Percentiles rank a stretch among this genome's conserved stretches.
Evolutionary conservation across 2,797 vertebrate genomes (phyloP).

Genomic region (Sebastes kiyomatsui): DNA sequence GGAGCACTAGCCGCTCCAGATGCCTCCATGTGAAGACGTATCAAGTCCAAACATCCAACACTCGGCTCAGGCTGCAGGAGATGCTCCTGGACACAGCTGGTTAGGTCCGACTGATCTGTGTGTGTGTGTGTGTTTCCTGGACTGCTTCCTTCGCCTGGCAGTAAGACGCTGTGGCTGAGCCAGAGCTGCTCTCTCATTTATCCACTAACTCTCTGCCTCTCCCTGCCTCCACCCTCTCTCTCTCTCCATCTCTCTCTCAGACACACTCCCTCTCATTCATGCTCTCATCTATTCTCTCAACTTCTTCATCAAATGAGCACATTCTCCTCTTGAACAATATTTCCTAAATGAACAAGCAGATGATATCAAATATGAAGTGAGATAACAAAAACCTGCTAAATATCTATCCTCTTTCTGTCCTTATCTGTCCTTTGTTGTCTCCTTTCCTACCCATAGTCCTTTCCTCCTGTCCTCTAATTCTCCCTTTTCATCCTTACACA

Average conservation of each 20-base stretch:
- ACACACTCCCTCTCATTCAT: slow-evolving; percentile 16
- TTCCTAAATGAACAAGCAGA: neutral
- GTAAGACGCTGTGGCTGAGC: slow-evolving; percentile 68
- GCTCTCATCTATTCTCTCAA: slow-evolving; percentile 26
- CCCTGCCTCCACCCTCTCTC: neutral
- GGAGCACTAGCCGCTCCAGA: slow-evolving; percentile 21
- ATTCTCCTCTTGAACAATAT: neutral
- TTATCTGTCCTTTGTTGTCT: neutral
- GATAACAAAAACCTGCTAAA: neutral
- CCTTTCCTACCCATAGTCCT: neutral
- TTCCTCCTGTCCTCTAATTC: neutral
- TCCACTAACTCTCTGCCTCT: slow-evolving; percentile 53
- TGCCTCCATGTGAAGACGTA: slow-evolving; percentile 40
- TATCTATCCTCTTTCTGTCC: neutral
- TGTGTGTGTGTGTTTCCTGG: slow-evolving; percentile 42
- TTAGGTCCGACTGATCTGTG: slow-evolving; percentile 19
- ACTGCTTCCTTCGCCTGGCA: slow-evolving; percentile 60
- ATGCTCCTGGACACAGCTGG: slow-evolving; percentile 41
- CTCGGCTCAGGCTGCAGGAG: slow-evolving; percentile 47
- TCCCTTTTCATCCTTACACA: neutral
- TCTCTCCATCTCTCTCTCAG: slow-evolving; percentile 10
- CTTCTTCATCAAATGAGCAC: slow-evolving; percentile 26
- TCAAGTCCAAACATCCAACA: slow-evolving; percentile 45
- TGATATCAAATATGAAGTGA: neutral
- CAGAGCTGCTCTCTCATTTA: slow-evolving; percentile 66